Conservation (phyloP, 2,113 vertebrate species). For the Archocentrus centrarchus region DNA sequence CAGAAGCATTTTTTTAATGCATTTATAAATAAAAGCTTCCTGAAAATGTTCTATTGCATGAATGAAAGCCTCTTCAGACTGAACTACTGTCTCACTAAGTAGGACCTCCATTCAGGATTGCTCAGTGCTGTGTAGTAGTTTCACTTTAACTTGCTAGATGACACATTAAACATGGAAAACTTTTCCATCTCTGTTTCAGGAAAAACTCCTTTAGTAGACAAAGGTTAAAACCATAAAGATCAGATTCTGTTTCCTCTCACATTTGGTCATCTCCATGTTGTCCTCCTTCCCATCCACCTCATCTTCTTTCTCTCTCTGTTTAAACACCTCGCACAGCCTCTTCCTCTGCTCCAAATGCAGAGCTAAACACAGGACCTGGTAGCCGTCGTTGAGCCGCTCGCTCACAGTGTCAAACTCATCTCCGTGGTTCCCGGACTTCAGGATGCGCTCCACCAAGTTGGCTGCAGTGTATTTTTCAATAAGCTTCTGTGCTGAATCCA, state of each 20-base stretch:
- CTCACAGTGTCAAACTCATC: slow-evolving; percentile 84
- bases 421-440: slow-evolving; percentile 60
- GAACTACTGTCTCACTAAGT: too few species aligned
- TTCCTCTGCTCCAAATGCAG: slow-evolving; percentile 80
- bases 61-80: too few species aligned
- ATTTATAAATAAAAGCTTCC: too few species aligned
- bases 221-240: neutral
- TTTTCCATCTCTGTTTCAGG: too few species aligned
- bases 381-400: slow-evolving; percentile 79
- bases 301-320: slow-evolving; percentile 73
- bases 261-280: slow-evolving; percentile 62
- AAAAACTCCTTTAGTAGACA: neutral
- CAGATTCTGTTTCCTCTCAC: slow-evolving; percentile 36
- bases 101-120: too few species aligned
- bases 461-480: slow-evolving; percentile 78
- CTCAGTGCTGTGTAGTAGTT: too few species aligned
- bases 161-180: too few species aligned
- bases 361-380: slow-evolving; percentile 73
- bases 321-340: slow-evolving; percentile 58
- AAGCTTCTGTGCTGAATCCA: slow-evolving; percentile 70
- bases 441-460: slow-evolving; percentile 75
- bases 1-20: too few species aligned
- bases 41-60: too few species aligned
- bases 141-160: too few species aligned
- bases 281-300: slow-evolving; percentile 79